These are phyloP conservation scores for Megalops atlanticus DNA, from an alignment of 2,113 vertebrate species.

Conservation along the genomic window DNA sequence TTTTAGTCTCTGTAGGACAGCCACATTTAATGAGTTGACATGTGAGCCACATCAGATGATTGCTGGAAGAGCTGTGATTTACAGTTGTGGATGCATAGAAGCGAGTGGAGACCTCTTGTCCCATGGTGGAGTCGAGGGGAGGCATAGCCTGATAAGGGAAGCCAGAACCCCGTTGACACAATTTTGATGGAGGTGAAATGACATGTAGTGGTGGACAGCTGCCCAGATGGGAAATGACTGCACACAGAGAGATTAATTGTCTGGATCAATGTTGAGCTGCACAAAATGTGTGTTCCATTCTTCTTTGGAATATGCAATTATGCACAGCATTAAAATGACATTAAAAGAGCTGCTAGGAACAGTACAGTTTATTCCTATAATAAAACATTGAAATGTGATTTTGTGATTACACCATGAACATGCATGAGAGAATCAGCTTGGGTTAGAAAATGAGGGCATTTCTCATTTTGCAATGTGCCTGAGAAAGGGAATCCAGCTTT, in stretches of 20 bases:
- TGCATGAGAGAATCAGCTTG: too few relatives aligned
- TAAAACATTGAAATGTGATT: too few relatives aligned
- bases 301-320: too few relatives aligned
- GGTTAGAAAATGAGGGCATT: neutral
- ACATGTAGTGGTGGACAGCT: neutral
- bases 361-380: too few relatives aligned
- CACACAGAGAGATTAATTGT: neutral
- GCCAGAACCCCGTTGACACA: neutral
- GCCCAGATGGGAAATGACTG: neutral
- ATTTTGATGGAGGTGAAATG: neutral
- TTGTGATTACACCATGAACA: too few relatives aligned
- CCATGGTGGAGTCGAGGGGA: neutral
- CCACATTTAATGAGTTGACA: too few relatives aligned
- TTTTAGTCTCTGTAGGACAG: too few relatives aligned
- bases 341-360: too few relatives aligned
- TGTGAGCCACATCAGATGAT: conserved; percentile 3
- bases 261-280: neutral
- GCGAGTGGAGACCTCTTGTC: neutral
- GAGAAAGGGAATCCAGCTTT: too few relatives aligned
- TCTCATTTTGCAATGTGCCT: neutral
- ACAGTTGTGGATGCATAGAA: neutral
- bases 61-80: neutral
- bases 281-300: too few relatives aligned
- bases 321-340: too few relatives aligned
- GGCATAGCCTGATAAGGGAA: neutral